phyloP scores from a whole-genome alignment of 1,140 invertebrate genomes.

The Pygmarrhopalites habei region DNA sequence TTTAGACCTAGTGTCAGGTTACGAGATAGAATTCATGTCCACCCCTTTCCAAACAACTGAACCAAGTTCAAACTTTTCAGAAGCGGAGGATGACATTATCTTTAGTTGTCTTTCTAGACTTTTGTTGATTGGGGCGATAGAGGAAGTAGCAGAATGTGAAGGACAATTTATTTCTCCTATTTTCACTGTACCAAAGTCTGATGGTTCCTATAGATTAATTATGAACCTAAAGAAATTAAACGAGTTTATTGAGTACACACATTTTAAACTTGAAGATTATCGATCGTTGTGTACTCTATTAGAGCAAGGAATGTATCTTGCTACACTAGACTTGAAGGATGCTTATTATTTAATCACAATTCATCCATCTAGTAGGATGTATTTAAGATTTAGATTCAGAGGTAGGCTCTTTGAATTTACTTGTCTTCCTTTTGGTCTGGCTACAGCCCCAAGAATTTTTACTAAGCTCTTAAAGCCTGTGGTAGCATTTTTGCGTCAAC shows the following conservation, averaged over 20 bases:
- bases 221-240: slow-evolving; percentile 27
- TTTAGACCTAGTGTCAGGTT: neutral
- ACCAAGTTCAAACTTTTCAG: neutral
- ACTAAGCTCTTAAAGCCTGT: slow-evolving; percentile 19
- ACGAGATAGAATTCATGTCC: neutral
- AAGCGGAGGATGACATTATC: neutral
- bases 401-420: slow-evolving; percentile 13
- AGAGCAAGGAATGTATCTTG: slow-evolving; percentile 5
- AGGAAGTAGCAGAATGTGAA: neutral
- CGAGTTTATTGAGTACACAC: slow-evolving; percentile 7
- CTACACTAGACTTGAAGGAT: slow-evolving; percentile 22
- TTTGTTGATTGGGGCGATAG: neutral
- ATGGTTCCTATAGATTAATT: slow-evolving; percentile 6
- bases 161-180: slow-evolving; percentile 13
- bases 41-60: neutral
- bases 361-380: slow-evolving; percentile 8
- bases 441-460: slow-evolving; percentile 13
- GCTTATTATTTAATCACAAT: slow-evolving; percentile 22
- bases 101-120: neutral
- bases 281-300: neutral
- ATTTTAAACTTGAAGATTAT: slow-evolving; percentile 24
- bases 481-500: neutral
- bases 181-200: slow-evolving; percentile 19
- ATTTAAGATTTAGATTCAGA: slow-evolving; percentile 21
- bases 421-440: slow-evolving; percentile 18